Conservation (phyloP, 2,888 invertebrate species). For the Netelia melanura region DNA sequence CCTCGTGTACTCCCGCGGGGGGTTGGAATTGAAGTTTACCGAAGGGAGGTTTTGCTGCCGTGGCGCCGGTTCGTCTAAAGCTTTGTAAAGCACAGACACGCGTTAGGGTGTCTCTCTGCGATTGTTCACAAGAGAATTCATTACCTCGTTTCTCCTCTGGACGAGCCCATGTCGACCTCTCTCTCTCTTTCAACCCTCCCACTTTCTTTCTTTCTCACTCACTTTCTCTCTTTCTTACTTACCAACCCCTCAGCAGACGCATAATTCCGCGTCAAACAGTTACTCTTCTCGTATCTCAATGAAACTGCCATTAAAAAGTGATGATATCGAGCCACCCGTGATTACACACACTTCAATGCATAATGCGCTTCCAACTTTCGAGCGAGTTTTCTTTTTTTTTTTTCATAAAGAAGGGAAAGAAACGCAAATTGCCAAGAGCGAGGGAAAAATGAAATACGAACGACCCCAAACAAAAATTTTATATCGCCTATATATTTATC, state of each 20-base stretch:
- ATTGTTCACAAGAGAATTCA: background rate
- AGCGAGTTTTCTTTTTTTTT: conserved; percentile 20
- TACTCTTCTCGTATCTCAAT: conserved; percentile 56
- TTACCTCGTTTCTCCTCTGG: conserved; percentile 41
- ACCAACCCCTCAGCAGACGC: conserved; percentile 1
- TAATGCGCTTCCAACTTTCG: conserved; percentile 27
- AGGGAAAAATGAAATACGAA: conserved; percentile 11
- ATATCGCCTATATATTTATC: background rate
- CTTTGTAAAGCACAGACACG: conserved; percentile 27
- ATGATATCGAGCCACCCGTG: conserved; percentile 16
- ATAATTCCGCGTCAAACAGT: conserved; percentile 48
- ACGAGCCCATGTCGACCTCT: conserved; percentile 16
- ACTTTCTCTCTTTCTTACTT: conserved; percentile 10
- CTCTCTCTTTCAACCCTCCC: background rate
- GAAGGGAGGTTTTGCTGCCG: conserved; percentile 13
- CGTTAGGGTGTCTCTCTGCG: background rate
- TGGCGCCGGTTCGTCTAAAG: conserved; percentile 58
- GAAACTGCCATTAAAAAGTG: conserved; percentile 62
- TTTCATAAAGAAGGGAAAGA: background rate
- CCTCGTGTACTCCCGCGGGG: background rate
- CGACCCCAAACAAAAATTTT: too few species aligned
- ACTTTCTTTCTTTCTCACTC: background rate
- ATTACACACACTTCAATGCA: background rate
- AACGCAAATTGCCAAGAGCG: background rate
- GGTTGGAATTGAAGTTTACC: conserved; percentile 33